A percentile compares a stretch with the other conserved stretches of the same genome.
Evolutionary conservation across 2,888 invertebrate genomes (phyloP).

Genomic region (Andrena bicolor): DNA sequence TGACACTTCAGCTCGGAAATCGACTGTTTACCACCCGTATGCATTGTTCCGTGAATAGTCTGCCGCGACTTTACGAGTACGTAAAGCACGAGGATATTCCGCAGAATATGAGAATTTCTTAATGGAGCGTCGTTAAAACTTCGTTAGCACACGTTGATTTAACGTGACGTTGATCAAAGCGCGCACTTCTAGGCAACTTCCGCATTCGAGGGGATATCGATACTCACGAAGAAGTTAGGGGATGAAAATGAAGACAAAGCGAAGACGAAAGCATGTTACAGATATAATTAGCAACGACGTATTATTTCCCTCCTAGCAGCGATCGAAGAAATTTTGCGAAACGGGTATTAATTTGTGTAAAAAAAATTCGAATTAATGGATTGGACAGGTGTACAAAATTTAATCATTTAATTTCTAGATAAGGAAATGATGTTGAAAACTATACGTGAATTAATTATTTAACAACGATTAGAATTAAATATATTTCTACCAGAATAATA

Average conservation of each 20-base stretch:
- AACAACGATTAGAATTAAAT: no score
- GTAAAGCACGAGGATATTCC: constrained; percentile 23
- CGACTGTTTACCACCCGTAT: not conserved
- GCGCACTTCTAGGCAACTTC: not conserved
- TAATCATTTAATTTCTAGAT: no score
- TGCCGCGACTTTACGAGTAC: constrained; percentile 14
- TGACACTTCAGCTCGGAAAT: not conserved
- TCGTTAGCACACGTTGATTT: constrained; percentile 18
- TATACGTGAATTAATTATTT: no score
- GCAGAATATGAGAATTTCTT: constrained; percentile 12
- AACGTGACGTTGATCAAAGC: constrained; percentile 30
- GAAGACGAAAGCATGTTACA: not conserved
- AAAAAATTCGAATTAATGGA: no score
- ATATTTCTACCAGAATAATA: no score
- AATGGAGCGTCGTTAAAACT: constrained; percentile 37
- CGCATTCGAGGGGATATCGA: not conserved
- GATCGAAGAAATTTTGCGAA: not conserved
- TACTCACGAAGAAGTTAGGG: not conserved
- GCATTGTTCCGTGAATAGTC: not conserved
- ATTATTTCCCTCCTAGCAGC: not conserved
- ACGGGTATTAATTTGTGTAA: not conserved
- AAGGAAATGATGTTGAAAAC: no score
- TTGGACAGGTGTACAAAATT: no score
- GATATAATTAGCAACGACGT: not conserved
- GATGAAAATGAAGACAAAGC: not conserved